Evolutionary conservation across 53 echinoderm and acorn worm genomes (phyloP).

Genomic region (Arbacia lixula): DNA sequence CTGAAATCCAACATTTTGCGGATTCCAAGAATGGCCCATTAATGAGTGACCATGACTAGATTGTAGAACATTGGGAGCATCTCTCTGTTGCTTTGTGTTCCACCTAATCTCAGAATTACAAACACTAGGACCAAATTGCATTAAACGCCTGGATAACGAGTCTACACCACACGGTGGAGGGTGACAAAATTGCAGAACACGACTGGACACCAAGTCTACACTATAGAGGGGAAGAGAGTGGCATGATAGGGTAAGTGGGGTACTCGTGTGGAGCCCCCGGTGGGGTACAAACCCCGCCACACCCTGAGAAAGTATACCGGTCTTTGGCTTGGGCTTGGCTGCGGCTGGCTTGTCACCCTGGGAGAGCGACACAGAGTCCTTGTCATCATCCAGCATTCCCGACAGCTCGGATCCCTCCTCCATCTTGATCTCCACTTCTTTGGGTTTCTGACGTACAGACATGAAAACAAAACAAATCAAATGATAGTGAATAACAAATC

Average conservation of each 20-base stretch:
- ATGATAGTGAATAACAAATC: too few species aligned
- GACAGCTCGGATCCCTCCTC: constrained; percentile 50
- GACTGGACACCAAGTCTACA: constrained; percentile 2
- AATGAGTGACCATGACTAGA: too few species aligned
- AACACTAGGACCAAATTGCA: too few species aligned
- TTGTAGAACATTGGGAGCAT: too few species aligned
- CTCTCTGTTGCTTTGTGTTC: too few species aligned
- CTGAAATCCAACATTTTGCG: too few species aligned
- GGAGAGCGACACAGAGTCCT: constrained; percentile 28
- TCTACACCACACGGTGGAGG: too few species aligned
- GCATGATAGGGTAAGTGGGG: background rate
- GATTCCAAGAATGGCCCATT: too few species aligned
- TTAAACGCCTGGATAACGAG: too few species aligned
- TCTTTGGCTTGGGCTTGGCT: constrained; percentile 49
- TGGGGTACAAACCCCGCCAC: constrained; percentile 1
- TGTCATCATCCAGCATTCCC: constrained; percentile 43
- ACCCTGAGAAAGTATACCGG: constrained; percentile 50
- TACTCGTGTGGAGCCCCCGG: constrained; percentile 11
- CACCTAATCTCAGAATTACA: too few species aligned
- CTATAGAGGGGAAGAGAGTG: background rate
- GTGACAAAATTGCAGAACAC: too few species aligned
- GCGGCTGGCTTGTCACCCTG: constrained; percentile 47
- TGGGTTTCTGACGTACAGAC: constrained; percentile 55
- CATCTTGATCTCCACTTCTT: constrained; percentile 23
- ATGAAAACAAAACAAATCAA: too few species aligned